phyloP scores from a whole-genome alignment of 2,888 invertebrate species.

The Dromius quadrimaculatus region DNA sequence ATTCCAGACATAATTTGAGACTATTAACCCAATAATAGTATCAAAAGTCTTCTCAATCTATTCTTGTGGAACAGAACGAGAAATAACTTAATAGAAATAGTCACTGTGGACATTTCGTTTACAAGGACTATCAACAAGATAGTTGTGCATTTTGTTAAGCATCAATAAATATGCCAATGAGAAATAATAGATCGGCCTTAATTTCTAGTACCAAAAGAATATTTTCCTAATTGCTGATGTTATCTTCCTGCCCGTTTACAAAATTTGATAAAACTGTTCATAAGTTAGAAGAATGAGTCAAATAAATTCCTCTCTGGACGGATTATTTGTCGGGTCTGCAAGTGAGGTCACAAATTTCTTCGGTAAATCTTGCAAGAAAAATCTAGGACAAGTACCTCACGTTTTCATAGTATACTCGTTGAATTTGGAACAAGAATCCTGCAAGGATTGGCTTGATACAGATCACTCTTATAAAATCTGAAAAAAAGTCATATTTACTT shows the following conservation, averaged over 20 bases:
- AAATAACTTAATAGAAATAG: too few relatives aligned
- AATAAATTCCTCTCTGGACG: conserved; percentile 24
- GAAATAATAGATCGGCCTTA: conserved; percentile 18
- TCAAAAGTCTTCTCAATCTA: too few relatives aligned
- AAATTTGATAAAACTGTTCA: conserved; percentile 27
- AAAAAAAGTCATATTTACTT: background rate
- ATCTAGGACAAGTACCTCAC: conserved; percentile 17
- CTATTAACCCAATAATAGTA: too few relatives aligned
- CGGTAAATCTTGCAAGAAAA: conserved; percentile 17
- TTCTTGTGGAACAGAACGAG: too few relatives aligned
- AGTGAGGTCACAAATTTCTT: conserved; percentile 18
- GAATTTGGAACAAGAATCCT: conserved; percentile 1
- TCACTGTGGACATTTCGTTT: too few relatives aligned
- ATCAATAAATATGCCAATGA: background rate
- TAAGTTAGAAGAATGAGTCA: conserved; percentile 10
- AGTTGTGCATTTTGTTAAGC: conserved; percentile 1
- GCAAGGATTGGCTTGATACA: background rate
- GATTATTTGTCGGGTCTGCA: conserved; percentile 16
- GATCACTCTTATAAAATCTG: conserved; percentile 3
- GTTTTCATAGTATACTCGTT: background rate
- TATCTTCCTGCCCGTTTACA: background rate
- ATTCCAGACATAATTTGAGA: too few relatives aligned
- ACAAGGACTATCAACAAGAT: too few relatives aligned
- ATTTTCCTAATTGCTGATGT: conserved; percentile 25
- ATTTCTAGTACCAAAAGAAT: too few relatives aligned